Percentiles rank a stretch among this genome's conserved stretches.
Conservation (phyloP, 2,797 vertebrate species). For the Gymnopithys bicolor region DNA sequence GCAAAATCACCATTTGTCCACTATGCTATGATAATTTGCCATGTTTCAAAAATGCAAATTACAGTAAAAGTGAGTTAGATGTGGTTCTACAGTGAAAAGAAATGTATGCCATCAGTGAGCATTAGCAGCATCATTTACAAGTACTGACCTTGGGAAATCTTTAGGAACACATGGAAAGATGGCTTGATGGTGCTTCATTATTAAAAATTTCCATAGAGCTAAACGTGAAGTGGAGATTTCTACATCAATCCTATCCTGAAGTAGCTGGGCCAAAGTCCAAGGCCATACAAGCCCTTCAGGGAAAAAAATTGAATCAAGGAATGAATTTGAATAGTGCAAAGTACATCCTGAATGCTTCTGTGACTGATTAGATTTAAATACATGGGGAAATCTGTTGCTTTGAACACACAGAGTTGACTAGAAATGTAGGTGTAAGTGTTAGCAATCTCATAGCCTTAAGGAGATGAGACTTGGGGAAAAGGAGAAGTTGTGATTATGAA, state of each 20-base stretch:
- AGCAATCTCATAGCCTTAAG: background rate
- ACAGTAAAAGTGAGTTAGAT: background rate
- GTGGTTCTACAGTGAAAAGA: background rate
- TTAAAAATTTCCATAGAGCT: background rate
- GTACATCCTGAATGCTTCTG: background rate
- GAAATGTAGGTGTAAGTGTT: slow-evolving; percentile 46
- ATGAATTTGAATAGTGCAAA: background rate
- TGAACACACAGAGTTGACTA: background rate
- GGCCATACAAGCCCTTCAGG: background rate
- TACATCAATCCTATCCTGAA: background rate
- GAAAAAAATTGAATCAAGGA: background rate
- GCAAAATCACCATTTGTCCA: background rate
- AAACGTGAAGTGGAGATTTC: background rate
- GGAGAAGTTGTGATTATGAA: slow-evolving; percentile 50
- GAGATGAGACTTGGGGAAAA: background rate
- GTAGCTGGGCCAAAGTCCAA: background rate
- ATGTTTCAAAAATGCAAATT: background rate
- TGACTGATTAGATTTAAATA: background rate
- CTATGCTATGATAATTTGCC: background rate
- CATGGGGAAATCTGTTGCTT: slow-evolving; percentile 7
- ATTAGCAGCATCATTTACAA: background rate
- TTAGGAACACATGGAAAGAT: background rate
- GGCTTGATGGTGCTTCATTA: background rate
- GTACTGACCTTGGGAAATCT: background rate
- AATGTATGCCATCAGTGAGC: background rate